Base-by-base conservation (phyloP, 1,140 invertebrate genomes). In the Bombus confusus region DNA sequence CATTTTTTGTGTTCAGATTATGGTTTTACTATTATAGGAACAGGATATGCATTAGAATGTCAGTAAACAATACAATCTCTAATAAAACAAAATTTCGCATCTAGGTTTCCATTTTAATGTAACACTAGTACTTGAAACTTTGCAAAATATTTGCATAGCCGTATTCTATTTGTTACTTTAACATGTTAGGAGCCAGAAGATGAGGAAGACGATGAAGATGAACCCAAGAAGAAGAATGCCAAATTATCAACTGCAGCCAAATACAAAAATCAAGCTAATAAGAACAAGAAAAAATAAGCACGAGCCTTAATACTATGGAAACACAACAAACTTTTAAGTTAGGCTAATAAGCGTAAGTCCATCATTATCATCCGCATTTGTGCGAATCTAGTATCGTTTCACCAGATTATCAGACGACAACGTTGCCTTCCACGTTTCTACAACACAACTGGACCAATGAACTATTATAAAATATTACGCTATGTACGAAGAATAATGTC, bases 281-380 rank as follows among this genome's bases (percentile, higher is more conserved):
- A 94, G 91, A 95, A 95, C 91, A 94, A 95, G 93, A 95, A 95
- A 93, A 95, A 95, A 95, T 95, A 95, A 95, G 79, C 81, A 74
- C 47, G 77, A 88, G 87, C 88, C 90, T 90, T 91, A 85, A 85
- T 47, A 78, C 64, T 91, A 87, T 79, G 80, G 64, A 88, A 87
- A 91, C 69, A 88, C 80, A 89, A 91, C 82, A 92, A 91, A 93
- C 92, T 91, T 79, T 93, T 94, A 94, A 92, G 91, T 91, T 94
- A 94, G 93, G 91, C 90, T 92, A 91, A 90, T 93, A 92, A 91
- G 84, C 85, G 91, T 94, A 94, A 94, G 93, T 94, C 91, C 91
- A 93, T 93, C 91, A 92, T 90, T 92, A 91, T 94, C 93, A 94
- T 93, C 90, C 89, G 91, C 92, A 85, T 91, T 90, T 90, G 25